Base-by-base conservation (phyloP, 2,888 invertebrate genomes). In the Sericinus montela region DNA sequence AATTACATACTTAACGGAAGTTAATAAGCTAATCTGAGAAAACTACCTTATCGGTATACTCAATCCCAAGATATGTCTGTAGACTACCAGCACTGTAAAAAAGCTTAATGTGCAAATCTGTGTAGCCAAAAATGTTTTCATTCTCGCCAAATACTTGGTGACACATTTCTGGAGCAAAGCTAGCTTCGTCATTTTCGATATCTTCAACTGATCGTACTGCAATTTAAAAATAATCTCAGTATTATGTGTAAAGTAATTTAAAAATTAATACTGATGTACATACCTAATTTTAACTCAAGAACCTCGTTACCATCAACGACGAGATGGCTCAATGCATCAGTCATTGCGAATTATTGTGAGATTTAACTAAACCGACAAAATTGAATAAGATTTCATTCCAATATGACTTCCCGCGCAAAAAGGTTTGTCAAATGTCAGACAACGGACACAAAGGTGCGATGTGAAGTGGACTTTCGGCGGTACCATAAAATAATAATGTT, bases 61-160 rank as follows among this genome's bases (percentile, higher is more conserved):
- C 91, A 61, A 96, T 90, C 45, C 93, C 93, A 43, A 98, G 80
- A 69, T 94, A 98, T 45, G 96, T 94, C 63, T 93, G 93, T 51
- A 98, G 88, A 53, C 93, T 93, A 14, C 93, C 94, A 45, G 97
- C 96, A 52, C 93, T 93, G 72, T 96, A 97, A 69, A 93, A 94
- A 2, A 98, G 80, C 55, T 93, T 91, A 2, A 98, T 92, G 51
- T 91, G 90, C 29, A 98, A 83, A 66, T 96, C 94, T 68, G 94
- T 93, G 74, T 97, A 99, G 2, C 98, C 99, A 88, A 97, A 98
- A 74, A 99, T 97, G 54, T 93, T 94, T 84, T 99, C 99, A 65
- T 92, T 93, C 59, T 96, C 95, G 4, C 97, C 97, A 78, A 97
- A 98, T 49, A 98, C 93, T 82, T 98, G 98, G 88, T 98, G 97